These are phyloP conservation scores for Mesopsocus fuscifrons DNA, from an alignment of 2,888 invertebrate genomes.

Conservation along the genomic window DNA sequence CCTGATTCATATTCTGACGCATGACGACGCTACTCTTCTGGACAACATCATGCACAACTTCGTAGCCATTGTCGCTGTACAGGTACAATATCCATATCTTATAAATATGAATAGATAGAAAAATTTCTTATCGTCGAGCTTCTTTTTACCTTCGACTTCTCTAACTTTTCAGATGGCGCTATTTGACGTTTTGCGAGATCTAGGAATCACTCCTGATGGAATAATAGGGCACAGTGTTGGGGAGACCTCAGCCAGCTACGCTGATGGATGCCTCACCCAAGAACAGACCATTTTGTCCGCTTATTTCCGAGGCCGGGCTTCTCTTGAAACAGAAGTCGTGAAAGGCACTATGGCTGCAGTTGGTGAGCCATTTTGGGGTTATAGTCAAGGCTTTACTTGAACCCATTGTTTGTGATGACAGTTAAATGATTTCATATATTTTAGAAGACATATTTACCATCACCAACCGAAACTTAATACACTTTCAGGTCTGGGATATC, in stretches of 20 bases:
- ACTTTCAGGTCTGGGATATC: constrained; percentile 5
- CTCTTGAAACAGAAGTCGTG: constrained; percentile 24
- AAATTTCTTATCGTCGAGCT: constrained; percentile 6
- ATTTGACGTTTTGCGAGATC: constrained; percentile 37
- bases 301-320: constrained; percentile 32
- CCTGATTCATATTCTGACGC: constrained; percentile 38
- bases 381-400: not conserved
- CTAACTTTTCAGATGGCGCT: constrained; percentile 32
- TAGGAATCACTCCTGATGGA: constrained; percentile 47
- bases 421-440: not conserved
- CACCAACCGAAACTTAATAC: too few relatives aligned
- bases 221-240: constrained; percentile 52
- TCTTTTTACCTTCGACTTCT: not conserved
- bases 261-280: constrained; percentile 38
- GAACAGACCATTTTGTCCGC: constrained; percentile 39
- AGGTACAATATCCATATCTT: constrained; percentile 25
- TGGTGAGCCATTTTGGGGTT: constrained; percentile 18
- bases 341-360: constrained; percentile 34
- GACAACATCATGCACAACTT: constrained; percentile 49
- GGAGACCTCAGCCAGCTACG: constrained; percentile 43
- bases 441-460: too few relatives aligned
- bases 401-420: not conserved
- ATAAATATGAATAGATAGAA: not conserved
- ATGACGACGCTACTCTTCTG: constrained; percentile 37
- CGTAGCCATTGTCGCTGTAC: constrained; percentile 52